Conservation (phyloP, 2,113 vertebrate genomes). For the Symphodus melops region DNA sequence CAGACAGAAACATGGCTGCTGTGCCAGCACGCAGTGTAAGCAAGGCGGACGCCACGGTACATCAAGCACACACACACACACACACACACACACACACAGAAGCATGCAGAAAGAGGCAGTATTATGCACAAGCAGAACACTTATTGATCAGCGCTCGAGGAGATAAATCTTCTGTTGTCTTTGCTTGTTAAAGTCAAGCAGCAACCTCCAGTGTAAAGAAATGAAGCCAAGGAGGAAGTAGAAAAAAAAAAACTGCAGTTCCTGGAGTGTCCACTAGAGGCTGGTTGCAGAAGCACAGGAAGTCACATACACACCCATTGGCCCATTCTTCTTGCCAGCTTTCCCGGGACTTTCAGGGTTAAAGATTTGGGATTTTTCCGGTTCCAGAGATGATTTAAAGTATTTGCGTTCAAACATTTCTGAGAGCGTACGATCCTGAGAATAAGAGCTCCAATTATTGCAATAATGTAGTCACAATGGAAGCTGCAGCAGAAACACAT, state of each 20-base stretch:
- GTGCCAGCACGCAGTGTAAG: slow-evolving; percentile 54
- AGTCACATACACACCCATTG: too few relatives aligned
- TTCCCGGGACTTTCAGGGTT: not conserved
- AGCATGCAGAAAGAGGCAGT: not conserved
- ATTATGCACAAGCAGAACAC: too few relatives aligned
- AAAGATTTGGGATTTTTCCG: not conserved
- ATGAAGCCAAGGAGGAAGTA: too few relatives aligned
- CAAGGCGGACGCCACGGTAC: slow-evolving; percentile 43
- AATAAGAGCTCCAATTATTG: slow-evolving; percentile 30
- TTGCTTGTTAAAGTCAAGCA: not conserved
- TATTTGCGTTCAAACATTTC: not conserved
- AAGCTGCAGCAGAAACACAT: slow-evolving; percentile 50
- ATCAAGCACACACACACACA: slow-evolving; percentile 38
- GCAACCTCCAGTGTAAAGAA: too few relatives aligned
- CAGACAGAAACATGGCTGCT: slow-evolving; percentile 49
- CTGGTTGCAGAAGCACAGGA: too few relatives aligned
- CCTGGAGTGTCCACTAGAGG: too few relatives aligned
- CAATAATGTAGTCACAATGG: slow-evolving; percentile 32
- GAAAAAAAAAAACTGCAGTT: too few relatives aligned
- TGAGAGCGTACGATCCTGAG: not conserved
- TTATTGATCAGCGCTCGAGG: too few relatives aligned
- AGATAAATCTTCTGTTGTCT: not conserved
- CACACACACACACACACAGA: not conserved
- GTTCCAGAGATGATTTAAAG: not conserved
- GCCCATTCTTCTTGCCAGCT: not conserved